Evolutionary conservation across 1,140 invertebrate genomes (phyloP).

Genomic region (Episyrphus balteatus): DNA sequence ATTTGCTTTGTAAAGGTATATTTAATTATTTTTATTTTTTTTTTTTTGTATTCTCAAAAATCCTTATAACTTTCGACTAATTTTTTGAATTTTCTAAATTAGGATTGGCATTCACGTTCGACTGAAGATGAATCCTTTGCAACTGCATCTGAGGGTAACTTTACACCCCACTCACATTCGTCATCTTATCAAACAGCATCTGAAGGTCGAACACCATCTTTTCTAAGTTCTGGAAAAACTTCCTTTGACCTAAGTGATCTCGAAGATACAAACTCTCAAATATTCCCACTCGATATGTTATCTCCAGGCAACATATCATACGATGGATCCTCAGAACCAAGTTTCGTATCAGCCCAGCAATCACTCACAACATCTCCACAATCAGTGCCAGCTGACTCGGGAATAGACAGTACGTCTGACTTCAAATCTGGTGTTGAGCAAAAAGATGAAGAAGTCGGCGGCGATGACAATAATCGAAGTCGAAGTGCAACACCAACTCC

Average conservation of each 20-base stretch:
- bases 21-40: no score
- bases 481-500: conserved; percentile 32
- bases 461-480: conserved; percentile 24
- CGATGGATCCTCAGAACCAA: conserved; percentile 29
- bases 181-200: conserved; percentile 56
- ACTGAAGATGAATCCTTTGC: conserved; percentile 49
- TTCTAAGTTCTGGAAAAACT: conserved; percentile 38
- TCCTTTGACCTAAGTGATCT: conserved; percentile 28
- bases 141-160: conserved; percentile 57
- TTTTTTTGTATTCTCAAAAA: no score
- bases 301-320: conserved; percentile 28
- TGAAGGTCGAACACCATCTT: conserved; percentile 44
- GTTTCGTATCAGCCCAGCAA: conserved; percentile 25
- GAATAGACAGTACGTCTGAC: neutral
- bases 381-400: neutral
- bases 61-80: neutral
- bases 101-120: conserved; percentile 37
- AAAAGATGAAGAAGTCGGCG: conserved; percentile 17
- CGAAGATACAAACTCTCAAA: conserved; percentile 28
- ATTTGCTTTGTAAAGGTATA: no score
- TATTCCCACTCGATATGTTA: conserved; percentile 22
- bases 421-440: neutral
- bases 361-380: neutral
- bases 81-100: neutral
- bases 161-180: conserved; percentile 48